phyloP scores from a whole-genome alignment of 2,888 invertebrate species.

The Melanotus villosus region DNA sequence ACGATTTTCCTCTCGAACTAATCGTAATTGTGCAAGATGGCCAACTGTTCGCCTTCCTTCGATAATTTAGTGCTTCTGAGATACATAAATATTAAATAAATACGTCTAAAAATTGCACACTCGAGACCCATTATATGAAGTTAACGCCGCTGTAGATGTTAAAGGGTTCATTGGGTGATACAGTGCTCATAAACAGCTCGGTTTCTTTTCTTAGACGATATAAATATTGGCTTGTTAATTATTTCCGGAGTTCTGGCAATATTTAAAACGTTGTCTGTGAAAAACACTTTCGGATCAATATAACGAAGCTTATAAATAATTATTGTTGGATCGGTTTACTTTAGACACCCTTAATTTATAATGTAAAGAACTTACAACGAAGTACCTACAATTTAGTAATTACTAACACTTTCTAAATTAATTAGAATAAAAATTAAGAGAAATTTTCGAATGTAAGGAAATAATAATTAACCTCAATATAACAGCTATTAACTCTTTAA shows the following conservation, averaged over 20 bases:
- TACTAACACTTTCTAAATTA: no score
- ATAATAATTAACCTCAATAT: conserved; percentile 23
- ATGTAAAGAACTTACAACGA: no score
- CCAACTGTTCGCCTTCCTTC: no score
- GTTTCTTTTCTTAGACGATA: neutral
- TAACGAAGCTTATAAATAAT: conserved; percentile 9
- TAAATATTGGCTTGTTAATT: conserved; percentile 16
- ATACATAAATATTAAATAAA: conserved; percentile 7
- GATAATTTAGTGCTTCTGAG: neutral
- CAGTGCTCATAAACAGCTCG: conserved; percentile 14
- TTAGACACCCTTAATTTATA: no score
- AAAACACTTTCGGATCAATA: neutral
- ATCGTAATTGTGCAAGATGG: neutral
- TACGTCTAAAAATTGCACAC: conserved; percentile 2
- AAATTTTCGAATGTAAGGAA: no score
- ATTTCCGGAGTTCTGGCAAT: neutral
- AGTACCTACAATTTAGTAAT: no score
- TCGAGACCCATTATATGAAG: conserved; percentile 10
- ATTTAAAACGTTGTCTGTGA: neutral
- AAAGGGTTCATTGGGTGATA: conserved; percentile 3
- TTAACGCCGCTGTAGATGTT: neutral
- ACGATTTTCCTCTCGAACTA: neutral
- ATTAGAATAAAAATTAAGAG: no score
- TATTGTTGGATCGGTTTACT: neutral
- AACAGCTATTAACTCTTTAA: conserved; percentile 29